These are phyloP conservation scores for Drosophila azteca DNA, from an alignment of 1,140 invertebrate genomes.

Conservation along the genomic window DNA sequence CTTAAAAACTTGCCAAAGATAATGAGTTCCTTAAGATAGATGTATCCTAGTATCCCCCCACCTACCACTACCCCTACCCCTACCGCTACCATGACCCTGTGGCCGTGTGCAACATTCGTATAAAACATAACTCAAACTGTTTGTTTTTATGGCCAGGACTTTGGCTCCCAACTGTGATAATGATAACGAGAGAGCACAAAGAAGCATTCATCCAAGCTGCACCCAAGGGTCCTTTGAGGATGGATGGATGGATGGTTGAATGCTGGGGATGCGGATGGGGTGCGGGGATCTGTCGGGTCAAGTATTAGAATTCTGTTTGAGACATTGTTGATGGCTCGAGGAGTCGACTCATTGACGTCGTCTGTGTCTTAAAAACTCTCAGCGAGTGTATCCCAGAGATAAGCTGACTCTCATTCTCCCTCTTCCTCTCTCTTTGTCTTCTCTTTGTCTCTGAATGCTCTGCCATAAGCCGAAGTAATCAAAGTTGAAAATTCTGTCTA, in stretches of 20 bases:
- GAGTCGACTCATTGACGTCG: too few relatives aligned
- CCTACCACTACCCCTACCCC: not conserved
- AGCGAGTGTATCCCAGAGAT: constrained; percentile 61
- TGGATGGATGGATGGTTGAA: constrained; percentile 33
- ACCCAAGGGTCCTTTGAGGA: constrained; percentile 57
- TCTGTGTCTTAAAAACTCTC: constrained; percentile 46
- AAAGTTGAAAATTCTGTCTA: constrained; percentile 53
- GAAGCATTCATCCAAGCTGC: constrained; percentile 44
- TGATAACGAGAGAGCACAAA: constrained; percentile 57
- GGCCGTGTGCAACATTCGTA: constrained; percentile 49
- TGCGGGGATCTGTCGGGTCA: constrained; percentile 28
- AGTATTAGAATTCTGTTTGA: constrained; percentile 62
- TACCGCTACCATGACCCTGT: not conserved
- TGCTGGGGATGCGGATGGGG: not conserved
- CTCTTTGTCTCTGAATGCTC: too few relatives aligned
- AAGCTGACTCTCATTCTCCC: constrained; percentile 23
- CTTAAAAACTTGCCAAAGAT: constrained; percentile 79
- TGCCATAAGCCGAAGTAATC: constrained; percentile 53
- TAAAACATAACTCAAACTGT: constrained; percentile 63
- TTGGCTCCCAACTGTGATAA: constrained; percentile 60
- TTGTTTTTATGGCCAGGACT: constrained; percentile 67
- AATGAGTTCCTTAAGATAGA: constrained; percentile 79
- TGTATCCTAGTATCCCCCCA: constrained; percentile 15
- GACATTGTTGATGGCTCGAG: constrained; percentile 61
- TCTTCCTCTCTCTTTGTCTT: not conserved